Evolutionary conservation across 2,888 invertebrate species (phyloP).

Genomic region (Octodonta nipae): DNA sequence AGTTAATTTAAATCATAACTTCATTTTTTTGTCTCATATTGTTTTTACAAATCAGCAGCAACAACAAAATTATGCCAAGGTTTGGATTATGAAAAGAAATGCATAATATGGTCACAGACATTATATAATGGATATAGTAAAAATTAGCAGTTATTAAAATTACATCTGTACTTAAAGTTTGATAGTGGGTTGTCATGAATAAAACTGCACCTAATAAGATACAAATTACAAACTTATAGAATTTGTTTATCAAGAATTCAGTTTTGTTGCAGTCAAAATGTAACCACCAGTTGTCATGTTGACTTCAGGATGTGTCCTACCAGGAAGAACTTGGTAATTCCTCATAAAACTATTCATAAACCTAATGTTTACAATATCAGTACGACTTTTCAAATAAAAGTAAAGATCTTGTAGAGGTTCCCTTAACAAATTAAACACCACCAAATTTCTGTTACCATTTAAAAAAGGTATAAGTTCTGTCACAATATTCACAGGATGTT

Average conservation of each 20-base stretch:
- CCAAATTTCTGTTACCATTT: constrained; percentile 69
- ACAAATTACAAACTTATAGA: too few species aligned
- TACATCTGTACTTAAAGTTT: too few species aligned
- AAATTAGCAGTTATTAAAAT: too few species aligned
- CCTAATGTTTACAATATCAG: constrained; percentile 60
- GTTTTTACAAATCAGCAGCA: too few species aligned
- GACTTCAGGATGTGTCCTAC: constrained; percentile 90
- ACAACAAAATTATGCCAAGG: too few species aligned
- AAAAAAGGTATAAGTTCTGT: constrained; percentile 63
- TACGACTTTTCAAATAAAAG: constrained; percentile 56
- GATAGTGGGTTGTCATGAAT: too few species aligned
- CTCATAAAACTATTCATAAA: constrained; percentile 79
- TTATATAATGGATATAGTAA: too few species aligned
- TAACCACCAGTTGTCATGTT: constrained; percentile 85
- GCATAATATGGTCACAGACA: too few species aligned
- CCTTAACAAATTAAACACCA: constrained; percentile 65
- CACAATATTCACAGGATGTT: constrained; percentile 72
- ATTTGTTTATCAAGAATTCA: constrained; percentile 19
- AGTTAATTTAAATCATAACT: too few species aligned
- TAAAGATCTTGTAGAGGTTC: constrained; percentile 80
- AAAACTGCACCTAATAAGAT: too few species aligned
- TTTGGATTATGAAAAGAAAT: too few species aligned
- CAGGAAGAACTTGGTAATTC: constrained; percentile 77
- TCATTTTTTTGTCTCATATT: too few species aligned
- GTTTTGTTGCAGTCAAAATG: constrained; percentile 57